Evolutionary conservation across 2,797 vertebrate genomes (phyloP), one percentile per base, ranked within the genome.

Genomic region (Serranus cabrilla): DNA sequence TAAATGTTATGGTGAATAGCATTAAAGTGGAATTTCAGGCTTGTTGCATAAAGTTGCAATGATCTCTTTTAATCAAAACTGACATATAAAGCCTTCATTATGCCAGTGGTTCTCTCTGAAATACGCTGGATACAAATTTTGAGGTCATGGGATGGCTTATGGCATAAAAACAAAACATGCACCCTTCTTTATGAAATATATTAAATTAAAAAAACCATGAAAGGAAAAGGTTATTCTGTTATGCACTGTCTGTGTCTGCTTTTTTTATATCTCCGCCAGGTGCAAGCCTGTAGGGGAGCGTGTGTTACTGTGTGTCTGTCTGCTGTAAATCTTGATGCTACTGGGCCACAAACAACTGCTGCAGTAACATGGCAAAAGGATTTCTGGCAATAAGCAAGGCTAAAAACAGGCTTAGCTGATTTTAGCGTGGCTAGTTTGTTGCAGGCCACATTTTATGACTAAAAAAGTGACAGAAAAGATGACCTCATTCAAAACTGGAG

Each of bases 1-100:
- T 59, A 47, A 54, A 76, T 52, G 52, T 31, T 51, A 60, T 49
- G 31, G n/a, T 42, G 37, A 69, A 66, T 40, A 43, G 17, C 9
- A 63, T 57, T 49, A 46, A 64, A 58, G 5, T 18, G 23, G 37
- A 42, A 58, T 34, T 69, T 75, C 27, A 20, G 65, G 21, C 42
- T 18, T 67, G 23, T 69, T 18, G 39, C 65, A 20, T 43, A 14
- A 37, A 69, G 45, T 50, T 69, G 17, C 25, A 61, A 23, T 61
- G 34, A 59, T 67, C 42, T 74, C 17, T 52, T 43, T 51, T 18
- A 68, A 71, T 59, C 16, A 21, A 47, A 12, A 56, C 11, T 49
- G 47, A 9, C 42, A 49, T 27, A 23, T 63, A n/a, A 45, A 55
- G 12, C 25, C 18, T 27, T 18, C n/a, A 18, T 25, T 34, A 25